phyloP scores from a whole-genome alignment of 2,113 vertebrate genomes.

The Leptocoma aspasia region DNA sequence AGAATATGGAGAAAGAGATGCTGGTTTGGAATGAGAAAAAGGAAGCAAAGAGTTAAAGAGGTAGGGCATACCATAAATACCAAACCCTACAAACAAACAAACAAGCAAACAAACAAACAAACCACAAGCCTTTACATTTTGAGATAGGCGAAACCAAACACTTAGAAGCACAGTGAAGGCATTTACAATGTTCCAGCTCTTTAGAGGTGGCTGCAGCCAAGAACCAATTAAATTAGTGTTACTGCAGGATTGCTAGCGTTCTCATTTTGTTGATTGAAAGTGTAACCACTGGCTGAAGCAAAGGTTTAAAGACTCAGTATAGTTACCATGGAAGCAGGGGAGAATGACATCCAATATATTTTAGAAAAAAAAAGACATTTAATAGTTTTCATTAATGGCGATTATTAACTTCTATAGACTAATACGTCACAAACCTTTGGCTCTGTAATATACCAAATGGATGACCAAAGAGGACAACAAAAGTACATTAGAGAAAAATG shows the following conservation, averaged over 20 bases:
- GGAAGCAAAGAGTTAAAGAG: background rate
- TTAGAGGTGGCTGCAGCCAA: background rate
- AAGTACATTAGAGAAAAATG: background rate
- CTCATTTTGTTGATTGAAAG: background rate
- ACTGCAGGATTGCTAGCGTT: background rate
- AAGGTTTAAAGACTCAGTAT: background rate
- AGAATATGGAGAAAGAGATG: conserved; percentile 38
- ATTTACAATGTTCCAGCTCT: background rate
- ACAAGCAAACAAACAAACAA: background rate
- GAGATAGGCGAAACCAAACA: conserved; percentile 18
- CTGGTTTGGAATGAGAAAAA: conserved; percentile 11
- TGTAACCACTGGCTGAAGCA: conserved; percentile 18
- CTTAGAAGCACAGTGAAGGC: background rate
- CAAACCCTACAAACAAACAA: background rate
- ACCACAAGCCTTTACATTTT: background rate
- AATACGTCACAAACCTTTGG: background rate
- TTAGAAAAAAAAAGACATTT: background rate
- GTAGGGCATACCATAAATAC: background rate
- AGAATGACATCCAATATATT: background rate
- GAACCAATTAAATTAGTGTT: background rate
- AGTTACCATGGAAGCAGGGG: background rate
- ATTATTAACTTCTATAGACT: background rate
- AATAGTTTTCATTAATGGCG: background rate
- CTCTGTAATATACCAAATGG: background rate
- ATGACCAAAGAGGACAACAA: background rate